A percentile compares a stretch with the other conserved stretches of the same genome.
phyloP scores from a whole-genome alignment of 2,113 vertebrate species.

The Psephotus haematonotus region DNA sequence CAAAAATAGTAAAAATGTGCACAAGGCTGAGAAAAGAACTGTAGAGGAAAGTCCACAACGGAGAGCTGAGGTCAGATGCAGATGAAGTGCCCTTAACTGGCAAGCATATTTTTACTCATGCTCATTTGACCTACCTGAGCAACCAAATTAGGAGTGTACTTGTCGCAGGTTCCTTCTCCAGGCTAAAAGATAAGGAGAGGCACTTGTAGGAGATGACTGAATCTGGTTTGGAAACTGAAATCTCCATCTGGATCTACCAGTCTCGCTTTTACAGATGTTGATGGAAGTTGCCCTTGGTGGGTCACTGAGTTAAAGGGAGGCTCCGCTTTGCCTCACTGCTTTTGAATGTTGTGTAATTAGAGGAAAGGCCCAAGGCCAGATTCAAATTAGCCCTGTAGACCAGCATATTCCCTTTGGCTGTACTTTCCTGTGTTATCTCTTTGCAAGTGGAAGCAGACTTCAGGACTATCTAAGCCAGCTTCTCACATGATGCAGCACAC shows the following conservation, averaged over 20 bases:
- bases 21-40: neutral
- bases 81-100: neutral
- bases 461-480: neutral
- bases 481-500: slow-evolving; percentile 33
- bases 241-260: neutral
- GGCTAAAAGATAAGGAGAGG: neutral
- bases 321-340: neutral
- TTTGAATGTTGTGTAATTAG: slow-evolving; percentile 17
- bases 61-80: neutral
- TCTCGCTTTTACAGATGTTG: neutral
- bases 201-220: neutral
- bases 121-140: neutral
- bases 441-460: slow-evolving; percentile 60
- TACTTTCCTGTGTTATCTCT: slow-evolving; percentile 46
- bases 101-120: neutral
- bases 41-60: neutral
- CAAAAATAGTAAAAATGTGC: neutral
- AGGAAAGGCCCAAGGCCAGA: slow-evolving; percentile 13
- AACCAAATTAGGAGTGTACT: neutral
- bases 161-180: neutral
- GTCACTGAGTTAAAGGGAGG: neutral
- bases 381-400: neutral
- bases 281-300: neutral
- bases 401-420: slow-evolving; percentile 41
- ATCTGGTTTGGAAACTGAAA: neutral